Evolutionary conservation across 1,140 invertebrate species (phyloP).

Genomic region (Thrips palmi): DNA sequence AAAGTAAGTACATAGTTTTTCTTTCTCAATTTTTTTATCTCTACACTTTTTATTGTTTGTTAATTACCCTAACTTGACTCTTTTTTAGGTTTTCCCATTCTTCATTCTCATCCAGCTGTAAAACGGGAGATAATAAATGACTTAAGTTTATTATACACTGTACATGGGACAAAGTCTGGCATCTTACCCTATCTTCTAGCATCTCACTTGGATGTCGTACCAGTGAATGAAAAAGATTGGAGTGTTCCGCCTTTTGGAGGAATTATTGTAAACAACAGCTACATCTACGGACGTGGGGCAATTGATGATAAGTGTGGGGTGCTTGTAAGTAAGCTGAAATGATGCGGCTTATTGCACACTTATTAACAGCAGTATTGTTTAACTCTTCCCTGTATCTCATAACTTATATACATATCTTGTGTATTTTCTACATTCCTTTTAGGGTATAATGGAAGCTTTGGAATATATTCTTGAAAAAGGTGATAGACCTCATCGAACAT

Average conservation of each 20-base stretch:
- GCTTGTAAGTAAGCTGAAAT: slow-evolving; percentile 22
- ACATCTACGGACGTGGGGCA: slow-evolving; percentile 34
- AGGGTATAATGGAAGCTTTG: slow-evolving; percentile 34
- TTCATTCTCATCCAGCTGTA: slow-evolving; percentile 25
- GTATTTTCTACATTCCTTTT: slow-evolving; percentile 12
- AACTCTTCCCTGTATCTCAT: no score
- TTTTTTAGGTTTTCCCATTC: slow-evolving; percentile 27
- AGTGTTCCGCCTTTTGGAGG: slow-evolving; percentile 30
- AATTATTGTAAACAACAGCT: slow-evolving; percentile 25
- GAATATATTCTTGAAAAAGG: slow-evolving; percentile 26
- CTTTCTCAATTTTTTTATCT: slow-evolving; percentile 5
- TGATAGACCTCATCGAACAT: slow-evolving; percentile 25
- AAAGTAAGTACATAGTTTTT: slow-evolving; percentile 12
- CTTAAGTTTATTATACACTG: slow-evolving; percentile 30
- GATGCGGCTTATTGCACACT: background rate
- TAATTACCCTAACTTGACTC: no score
- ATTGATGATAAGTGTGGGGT: slow-evolving; percentile 34
- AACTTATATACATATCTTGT: no score
- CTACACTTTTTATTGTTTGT: no score
- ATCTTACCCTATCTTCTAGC: slow-evolving; percentile 31
- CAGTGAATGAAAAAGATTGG: slow-evolving; percentile 27
- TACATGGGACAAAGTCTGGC: slow-evolving; percentile 19
- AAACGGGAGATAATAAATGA: slow-evolving; percentile 26
- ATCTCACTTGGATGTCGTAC: slow-evolving; percentile 38
- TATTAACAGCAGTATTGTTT: no score